phyloP scores from a whole-genome alignment of 2,888 invertebrate genomes.

The Rhimphoctona megacephalus region DNA sequence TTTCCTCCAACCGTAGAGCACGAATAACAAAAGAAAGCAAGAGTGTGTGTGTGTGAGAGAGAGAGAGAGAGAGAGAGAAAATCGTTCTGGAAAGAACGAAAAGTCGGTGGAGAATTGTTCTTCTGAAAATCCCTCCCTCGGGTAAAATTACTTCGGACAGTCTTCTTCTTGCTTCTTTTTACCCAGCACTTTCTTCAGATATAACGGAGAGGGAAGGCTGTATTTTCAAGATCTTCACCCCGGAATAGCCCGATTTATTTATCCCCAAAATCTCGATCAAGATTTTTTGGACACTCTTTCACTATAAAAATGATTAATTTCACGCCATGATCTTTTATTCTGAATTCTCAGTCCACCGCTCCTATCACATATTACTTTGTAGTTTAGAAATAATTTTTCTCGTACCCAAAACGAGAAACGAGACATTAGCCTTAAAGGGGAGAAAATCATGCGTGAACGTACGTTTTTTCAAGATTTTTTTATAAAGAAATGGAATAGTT shows the following conservation, averaged over 20 bases:
- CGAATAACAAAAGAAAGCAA: not conserved
- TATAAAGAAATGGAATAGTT: too few relatives aligned
- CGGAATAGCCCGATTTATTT: not conserved
- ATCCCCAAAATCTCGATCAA: not conserved
- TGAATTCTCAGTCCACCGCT: not conserved
- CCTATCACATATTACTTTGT: not conserved
- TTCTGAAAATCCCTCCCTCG: constrained; percentile 68
- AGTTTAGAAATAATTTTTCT: not conserved
- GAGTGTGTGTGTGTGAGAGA: not conserved
- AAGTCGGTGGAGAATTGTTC: constrained; percentile 62
- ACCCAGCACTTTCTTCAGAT: constrained; percentile 19
- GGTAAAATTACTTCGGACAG: constrained; percentile 69
- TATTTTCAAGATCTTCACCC: not conserved
- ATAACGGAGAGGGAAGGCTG: not conserved
- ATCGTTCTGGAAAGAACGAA: constrained; percentile 56
- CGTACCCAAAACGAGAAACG: not conserved
- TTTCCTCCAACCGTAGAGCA: not conserved
- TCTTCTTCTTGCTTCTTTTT: constrained; percentile 38
- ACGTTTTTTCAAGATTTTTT: too few relatives aligned
- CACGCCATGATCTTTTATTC: not conserved
- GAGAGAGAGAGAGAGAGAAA: not conserved
- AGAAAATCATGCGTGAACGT: too few relatives aligned
- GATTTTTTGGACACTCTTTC: not conserved
- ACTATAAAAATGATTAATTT: not conserved
- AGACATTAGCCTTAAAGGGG: not conserved